These are phyloP conservation scores for Pegea sp. DNA, from an alignment of 23 tunicate species.

Conservation along the genomic window DNA sequence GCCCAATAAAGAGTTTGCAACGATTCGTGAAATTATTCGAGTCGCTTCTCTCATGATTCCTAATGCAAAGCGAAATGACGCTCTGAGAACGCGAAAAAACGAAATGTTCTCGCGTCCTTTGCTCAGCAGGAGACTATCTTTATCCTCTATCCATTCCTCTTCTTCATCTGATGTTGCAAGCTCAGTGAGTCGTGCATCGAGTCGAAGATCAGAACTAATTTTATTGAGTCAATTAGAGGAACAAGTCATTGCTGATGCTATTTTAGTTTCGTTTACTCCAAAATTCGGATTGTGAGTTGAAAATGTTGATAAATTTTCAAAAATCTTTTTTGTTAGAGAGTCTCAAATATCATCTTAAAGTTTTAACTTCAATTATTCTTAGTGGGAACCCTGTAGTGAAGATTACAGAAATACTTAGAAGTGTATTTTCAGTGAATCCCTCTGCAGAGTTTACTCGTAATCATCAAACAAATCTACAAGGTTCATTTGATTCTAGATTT, in stretches of 20 bases:
- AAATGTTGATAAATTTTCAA: neutral
- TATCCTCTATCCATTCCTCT: neutral
- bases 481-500: neutral
- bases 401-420: constrained; percentile 1
- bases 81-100: too few species aligned
- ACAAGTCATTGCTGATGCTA: constrained; percentile 27
- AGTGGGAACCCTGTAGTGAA: neutral
- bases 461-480: neutral
- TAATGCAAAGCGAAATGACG: neutral
- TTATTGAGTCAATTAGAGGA: constrained; percentile 33
- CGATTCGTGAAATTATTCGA: neutral
- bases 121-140: neutral
- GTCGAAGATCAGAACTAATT: constrained; percentile 37
- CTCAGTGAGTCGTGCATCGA: too few species aligned
- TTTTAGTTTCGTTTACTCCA: constrained; percentile 12
- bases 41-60: neutral
- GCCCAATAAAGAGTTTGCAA: neutral
- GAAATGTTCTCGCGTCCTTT: neutral
- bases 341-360: neutral
- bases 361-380: neutral
- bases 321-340: neutral
- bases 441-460: neutral
- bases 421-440: neutral
- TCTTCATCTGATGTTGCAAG: constrained; percentile 15
- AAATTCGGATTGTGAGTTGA: constrained; percentile 21